These are phyloP conservation scores for Pedetes capensis DNA, from an alignment of 2,113 vertebrate genomes.

Conservation along the genomic window DNA sequence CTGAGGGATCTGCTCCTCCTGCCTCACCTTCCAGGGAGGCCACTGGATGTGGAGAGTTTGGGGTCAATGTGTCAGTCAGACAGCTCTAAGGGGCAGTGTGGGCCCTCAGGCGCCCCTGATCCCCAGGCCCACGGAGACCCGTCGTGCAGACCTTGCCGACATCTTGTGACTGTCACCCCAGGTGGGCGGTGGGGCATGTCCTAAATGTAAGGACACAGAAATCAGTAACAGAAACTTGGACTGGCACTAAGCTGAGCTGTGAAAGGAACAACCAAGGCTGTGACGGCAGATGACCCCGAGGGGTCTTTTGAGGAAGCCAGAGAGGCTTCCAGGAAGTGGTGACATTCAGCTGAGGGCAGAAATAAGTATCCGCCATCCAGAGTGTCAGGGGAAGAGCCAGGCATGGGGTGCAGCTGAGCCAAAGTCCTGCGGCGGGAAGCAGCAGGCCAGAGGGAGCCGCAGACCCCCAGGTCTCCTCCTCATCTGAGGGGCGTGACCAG, in stretches of 20 bases:
- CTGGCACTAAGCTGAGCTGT: neutral
- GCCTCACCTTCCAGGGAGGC: neutral
- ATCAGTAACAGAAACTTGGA: neutral
- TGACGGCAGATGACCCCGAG: neutral
- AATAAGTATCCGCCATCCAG: neutral
- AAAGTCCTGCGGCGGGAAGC: neutral
- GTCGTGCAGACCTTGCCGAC: rapidly evolving
- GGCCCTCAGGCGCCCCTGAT: neutral
- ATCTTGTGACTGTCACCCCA: rapidly evolving
- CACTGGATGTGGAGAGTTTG: rapidly evolving
- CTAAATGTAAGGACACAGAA: rapidly evolving
- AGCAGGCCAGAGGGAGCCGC: neutral
- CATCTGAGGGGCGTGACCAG: neutral
- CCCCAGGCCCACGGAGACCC: neutral
- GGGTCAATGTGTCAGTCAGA: neutral
- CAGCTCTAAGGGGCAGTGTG: no score
- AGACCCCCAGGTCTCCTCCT: neutral
- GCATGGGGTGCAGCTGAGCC: neutral
- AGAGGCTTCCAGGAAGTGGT: neutral
- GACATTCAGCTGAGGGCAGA: neutral
- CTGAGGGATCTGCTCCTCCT: neutral
- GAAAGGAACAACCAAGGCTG: neutral
- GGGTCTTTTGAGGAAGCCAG: neutral
- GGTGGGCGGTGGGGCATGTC: rapidly evolving
- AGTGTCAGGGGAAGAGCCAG: neutral